These are phyloP conservation scores for Macrophya annulata DNA, from an alignment of 2,888 invertebrate genomes.

Conservation along the genomic window DNA sequence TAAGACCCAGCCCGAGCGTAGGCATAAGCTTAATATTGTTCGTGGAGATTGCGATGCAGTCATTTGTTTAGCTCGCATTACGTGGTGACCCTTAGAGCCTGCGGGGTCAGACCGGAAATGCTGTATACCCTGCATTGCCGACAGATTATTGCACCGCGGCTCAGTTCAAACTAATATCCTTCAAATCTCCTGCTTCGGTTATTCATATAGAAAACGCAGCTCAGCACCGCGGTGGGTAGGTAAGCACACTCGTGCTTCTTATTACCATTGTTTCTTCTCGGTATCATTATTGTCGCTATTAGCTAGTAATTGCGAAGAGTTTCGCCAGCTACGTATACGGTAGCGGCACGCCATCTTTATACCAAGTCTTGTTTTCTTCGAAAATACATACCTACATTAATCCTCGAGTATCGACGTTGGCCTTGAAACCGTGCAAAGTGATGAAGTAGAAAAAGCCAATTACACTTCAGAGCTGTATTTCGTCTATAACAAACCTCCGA, in stretches of 20 bases:
- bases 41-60: conserved; percentile 60
- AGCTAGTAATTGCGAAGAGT: conserved; percentile 44
- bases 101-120: conserved; percentile 71
- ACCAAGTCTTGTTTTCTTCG: not conserved
- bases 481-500: not conserved
- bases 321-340: conserved; percentile 17
- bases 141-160: conserved; percentile 63
- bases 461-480: conserved; percentile 1
- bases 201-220: not conserved
- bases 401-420: not conserved
- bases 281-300: conserved; percentile 48
- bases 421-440: conserved; percentile 13
- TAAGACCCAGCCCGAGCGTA: conserved; percentile 31
- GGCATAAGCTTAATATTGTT: conserved; percentile 45
- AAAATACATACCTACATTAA: not conserved
- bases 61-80: conserved; percentile 71
- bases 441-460: not conserved
- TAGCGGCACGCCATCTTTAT: conserved; percentile 26
- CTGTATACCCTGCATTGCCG: conserved; percentile 61
- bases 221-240: not conserved
- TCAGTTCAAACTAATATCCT: conserved; percentile 35
- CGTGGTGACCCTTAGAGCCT: conserved; percentile 65
- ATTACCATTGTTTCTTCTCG: conserved; percentile 50
- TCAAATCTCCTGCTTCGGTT: conserved; percentile 20
- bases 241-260: not conserved